Conservation (phyloP, 2,888 invertebrate species). For the Pterobdella sp. region DNA sequence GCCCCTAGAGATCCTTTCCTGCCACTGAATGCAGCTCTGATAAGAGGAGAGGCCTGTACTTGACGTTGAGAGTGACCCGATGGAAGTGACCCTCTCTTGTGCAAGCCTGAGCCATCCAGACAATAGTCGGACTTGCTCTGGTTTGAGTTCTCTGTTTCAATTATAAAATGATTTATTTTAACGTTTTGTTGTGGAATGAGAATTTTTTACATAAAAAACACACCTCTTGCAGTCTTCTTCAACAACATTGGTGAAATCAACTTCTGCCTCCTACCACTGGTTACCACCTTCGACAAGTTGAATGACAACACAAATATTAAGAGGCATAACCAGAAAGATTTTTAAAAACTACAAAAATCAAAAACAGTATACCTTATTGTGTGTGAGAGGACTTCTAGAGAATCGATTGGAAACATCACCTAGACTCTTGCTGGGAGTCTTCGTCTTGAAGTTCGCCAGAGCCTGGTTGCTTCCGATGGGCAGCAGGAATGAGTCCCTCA, state of each 20-base stretch:
- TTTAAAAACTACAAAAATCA: not conserved
- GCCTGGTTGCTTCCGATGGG: constrained; percentile 29
- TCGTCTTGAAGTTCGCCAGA: constrained; percentile 28
- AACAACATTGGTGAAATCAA: not conserved
- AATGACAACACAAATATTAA: not conserved
- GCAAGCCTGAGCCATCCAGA: not conserved
- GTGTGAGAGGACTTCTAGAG: constrained; percentile 12
- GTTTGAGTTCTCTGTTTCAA: not conserved
- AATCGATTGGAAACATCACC: constrained; percentile 23
- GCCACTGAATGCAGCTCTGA: constrained; percentile 23
- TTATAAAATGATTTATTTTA: too few species aligned
- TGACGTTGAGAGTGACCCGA: constrained; percentile 1
- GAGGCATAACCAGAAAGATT: not conserved
- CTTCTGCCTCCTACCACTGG: not conserved
- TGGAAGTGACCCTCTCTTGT: constrained; percentile 17
- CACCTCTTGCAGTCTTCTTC: not conserved
- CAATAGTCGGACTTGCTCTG: not conserved
- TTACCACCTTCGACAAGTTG: not conserved
- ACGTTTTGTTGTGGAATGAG: too few species aligned
- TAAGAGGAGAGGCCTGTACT: constrained; percentile 21
- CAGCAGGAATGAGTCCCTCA: constrained; percentile 28
- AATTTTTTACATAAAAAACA: not conserved
- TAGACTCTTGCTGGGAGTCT: constrained; percentile 29
- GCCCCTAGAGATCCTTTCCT: constrained; percentile 14
- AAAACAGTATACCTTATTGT: constrained; percentile 2